These are phyloP conservation scores for Mongoloraphidia duomilia DNA, from an alignment of 2,888 invertebrate species.

Conservation along the genomic window DNA sequence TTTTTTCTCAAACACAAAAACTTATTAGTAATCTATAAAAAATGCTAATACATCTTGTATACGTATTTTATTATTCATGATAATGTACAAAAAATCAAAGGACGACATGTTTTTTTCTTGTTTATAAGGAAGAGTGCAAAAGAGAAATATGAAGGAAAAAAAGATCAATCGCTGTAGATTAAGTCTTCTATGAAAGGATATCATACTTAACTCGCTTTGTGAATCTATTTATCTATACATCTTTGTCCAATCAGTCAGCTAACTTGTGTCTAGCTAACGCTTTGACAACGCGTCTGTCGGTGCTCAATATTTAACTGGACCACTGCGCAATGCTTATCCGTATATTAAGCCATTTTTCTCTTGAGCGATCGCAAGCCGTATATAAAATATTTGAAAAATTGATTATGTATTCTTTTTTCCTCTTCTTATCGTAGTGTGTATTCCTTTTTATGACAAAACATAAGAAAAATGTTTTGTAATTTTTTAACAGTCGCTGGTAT, in stretches of 20 bases:
- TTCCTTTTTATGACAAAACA: not conserved
- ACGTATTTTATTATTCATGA: no score
- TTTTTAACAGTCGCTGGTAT: not conserved
- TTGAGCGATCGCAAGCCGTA: constrained; percentile 9
- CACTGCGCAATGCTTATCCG: constrained; percentile 23
- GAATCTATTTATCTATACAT: constrained; percentile 5
- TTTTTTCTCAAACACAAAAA: no score
- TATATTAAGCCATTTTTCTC: constrained; percentile 27
- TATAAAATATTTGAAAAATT: constrained; percentile 7
- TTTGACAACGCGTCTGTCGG: not conserved
- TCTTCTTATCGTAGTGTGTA: not conserved
- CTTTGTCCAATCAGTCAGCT: not conserved
- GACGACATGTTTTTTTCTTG: not conserved
- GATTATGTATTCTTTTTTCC: constrained; percentile 4
- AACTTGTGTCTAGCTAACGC: not conserved
- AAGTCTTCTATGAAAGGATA: constrained; percentile 4
- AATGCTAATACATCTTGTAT: no score
- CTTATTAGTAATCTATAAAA: no score
- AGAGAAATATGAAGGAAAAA: not conserved
- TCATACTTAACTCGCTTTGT: constrained; percentile 5
- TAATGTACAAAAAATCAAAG: not conserved
- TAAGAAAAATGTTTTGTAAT: not conserved
- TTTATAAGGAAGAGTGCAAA: not conserved
- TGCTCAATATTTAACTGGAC: constrained; percentile 11
- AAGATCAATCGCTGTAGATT: constrained; percentile 5